These are phyloP conservation scores for Emydura subglobosa DNA, from an alignment of 2,113 vertebrate genomes.

Conservation along the genomic window DNA sequence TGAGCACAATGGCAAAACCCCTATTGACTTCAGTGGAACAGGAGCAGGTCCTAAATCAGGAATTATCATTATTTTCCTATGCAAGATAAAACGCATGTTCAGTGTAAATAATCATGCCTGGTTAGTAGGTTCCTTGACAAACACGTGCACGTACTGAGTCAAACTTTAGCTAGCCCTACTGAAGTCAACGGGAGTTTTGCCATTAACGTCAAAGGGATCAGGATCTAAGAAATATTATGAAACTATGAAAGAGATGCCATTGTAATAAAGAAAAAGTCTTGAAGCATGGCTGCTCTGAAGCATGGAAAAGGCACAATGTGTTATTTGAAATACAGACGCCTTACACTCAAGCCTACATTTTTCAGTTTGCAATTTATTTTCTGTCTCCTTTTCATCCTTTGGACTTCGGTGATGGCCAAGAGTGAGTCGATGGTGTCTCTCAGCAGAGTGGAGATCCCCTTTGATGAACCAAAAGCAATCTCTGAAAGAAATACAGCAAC, in stretches of 20 bases:
- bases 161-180: background rate
- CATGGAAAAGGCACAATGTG: background rate
- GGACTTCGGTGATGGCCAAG: background rate
- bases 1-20: background rate
- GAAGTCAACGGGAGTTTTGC: background rate
- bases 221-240: background rate
- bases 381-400: background rate
- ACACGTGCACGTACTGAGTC: background rate
- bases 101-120: accelerated
- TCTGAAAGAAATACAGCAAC: background rate
- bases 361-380: background rate
- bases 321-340: background rate
- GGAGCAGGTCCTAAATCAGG: background rate
- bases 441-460: background rate
- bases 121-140: background rate
- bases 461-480: background rate
- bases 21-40: background rate
- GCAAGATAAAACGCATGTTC: background rate
- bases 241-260: background rate
- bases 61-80: background rate
- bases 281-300: background rate
- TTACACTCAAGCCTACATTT: too few species aligned
- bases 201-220: background rate
- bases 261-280: background rate
- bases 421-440: background rate